These are phyloP conservation scores for Spilarctia lutea DNA, from an alignment of 2,888 invertebrate species.

Conservation along the genomic window DNA sequence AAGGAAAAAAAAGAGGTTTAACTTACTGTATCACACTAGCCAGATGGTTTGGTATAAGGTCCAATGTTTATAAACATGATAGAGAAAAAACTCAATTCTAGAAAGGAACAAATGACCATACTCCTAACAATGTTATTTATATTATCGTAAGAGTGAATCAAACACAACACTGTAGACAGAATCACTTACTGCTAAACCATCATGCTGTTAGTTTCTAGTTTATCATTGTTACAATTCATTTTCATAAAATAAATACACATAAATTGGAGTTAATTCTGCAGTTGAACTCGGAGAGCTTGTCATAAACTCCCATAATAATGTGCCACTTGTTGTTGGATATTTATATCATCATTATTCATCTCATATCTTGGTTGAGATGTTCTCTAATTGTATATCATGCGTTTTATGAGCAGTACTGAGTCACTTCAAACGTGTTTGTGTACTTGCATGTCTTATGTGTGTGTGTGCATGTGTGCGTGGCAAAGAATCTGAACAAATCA, in stretches of 20 bases:
- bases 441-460: neutral
- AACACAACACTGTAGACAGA: neutral
- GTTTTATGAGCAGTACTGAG: slow-evolving; percentile 43
- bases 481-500: slow-evolving; percentile 34
- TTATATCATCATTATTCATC: slow-evolving; percentile 25
- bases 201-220: neutral
- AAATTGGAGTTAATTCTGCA: slow-evolving; percentile 1
- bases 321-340: slow-evolving; percentile 2
- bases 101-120: neutral
- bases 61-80: slow-evolving; percentile 26
- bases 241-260: neutral
- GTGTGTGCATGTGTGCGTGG: slow-evolving; percentile 17
- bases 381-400: slow-evolving; percentile 39
- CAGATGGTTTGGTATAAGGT: neutral
- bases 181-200: neutral
- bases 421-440: slow-evolving; percentile 24
- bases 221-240: no score
- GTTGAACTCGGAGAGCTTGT: neutral
- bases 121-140: no score
- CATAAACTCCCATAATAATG: slow-evolving; percentile 13
- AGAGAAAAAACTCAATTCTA: no score
- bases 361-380: slow-evolving; percentile 39
- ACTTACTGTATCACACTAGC: no score
- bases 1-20: no score
- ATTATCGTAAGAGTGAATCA: no score